Conservation (phyloP, 2,888 invertebrate genomes). For the Caenorhabditis imperialis region DNA sequence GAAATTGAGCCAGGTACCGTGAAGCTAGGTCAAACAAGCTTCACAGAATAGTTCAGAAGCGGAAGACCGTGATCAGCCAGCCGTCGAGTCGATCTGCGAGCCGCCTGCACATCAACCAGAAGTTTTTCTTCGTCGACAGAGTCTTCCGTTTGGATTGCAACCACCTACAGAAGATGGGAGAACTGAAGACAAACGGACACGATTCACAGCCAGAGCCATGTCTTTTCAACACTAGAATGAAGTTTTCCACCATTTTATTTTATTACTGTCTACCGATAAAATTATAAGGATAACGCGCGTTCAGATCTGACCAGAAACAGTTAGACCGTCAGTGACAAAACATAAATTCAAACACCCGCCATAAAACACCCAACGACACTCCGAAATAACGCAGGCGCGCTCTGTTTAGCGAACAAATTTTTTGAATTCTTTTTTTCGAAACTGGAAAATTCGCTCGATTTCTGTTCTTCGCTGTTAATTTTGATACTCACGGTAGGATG, state of each 20-base stretch:
- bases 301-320: no score
- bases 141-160: constrained; percentile 42
- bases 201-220: constrained; percentile 40
- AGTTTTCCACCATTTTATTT: background rate
- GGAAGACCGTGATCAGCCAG: constrained; percentile 46
- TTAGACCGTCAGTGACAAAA: background rate
- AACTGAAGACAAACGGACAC: constrained; percentile 10
- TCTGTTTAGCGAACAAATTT: constrained; percentile 14
- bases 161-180: background rate
- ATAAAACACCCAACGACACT: constrained; percentile 25
- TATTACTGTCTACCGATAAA: no score
- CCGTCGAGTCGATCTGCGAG: constrained; percentile 45
- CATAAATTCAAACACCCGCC: background rate
- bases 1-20: constrained; percentile 60
- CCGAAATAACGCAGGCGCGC: constrained; percentile 15
- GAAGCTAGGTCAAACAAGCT: no score
- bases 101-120: constrained; percentile 53
- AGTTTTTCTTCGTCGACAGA: constrained; percentile 47
- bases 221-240: constrained; percentile 40
- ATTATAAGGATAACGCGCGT: no score
- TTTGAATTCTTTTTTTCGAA: constrained; percentile 43
- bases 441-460: no score
- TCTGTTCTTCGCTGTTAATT: no score
- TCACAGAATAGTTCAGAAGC: no score
- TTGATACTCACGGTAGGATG: no score